These are phyloP conservation scores for Camponotus pennsylvanicus DNA, from an alignment of 1,140 invertebrate genomes.

Conservation along the genomic window DNA sequence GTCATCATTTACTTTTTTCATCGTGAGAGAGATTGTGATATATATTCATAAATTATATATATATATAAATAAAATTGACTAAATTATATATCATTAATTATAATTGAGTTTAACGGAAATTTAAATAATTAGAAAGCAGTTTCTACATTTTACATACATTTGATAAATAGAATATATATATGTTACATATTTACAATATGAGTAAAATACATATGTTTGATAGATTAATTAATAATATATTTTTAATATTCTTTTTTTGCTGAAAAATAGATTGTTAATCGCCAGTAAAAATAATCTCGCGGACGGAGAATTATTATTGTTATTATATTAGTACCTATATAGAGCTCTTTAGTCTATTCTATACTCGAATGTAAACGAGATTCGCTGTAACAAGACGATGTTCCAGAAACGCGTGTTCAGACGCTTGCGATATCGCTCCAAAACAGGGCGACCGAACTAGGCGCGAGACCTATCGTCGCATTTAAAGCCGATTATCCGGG, in stretches of 20 bases:
- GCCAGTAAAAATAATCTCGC: too few species aligned
- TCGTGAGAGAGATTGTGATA: neutral
- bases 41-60: neutral
- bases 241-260: too few species aligned
- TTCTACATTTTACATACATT: too few species aligned
- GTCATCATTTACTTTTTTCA: neutral
- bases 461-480: neutral
- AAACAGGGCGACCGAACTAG: constrained; percentile 52
- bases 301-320: too few species aligned
- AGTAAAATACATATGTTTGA: neutral
- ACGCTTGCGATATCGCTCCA: constrained; percentile 36
- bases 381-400: neutral
- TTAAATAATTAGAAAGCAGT: neutral
- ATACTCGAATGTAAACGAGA: neutral
- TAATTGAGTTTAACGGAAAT: neutral
- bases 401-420: constrained; percentile 47
- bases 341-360: constrained; percentile 1
- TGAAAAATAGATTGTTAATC: too few species aligned
- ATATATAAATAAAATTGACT: too few species aligned
- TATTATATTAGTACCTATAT: neutral
- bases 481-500: constrained; percentile 32
- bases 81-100: neutral
- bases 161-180: too few species aligned
- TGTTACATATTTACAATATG: too few species aligned
- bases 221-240: too few species aligned